A percentile compares a stretch with the other conserved stretches of the same genome.
Conservation (phyloP, 2,888 invertebrate species). For the Dynastes grantii region DNA sequence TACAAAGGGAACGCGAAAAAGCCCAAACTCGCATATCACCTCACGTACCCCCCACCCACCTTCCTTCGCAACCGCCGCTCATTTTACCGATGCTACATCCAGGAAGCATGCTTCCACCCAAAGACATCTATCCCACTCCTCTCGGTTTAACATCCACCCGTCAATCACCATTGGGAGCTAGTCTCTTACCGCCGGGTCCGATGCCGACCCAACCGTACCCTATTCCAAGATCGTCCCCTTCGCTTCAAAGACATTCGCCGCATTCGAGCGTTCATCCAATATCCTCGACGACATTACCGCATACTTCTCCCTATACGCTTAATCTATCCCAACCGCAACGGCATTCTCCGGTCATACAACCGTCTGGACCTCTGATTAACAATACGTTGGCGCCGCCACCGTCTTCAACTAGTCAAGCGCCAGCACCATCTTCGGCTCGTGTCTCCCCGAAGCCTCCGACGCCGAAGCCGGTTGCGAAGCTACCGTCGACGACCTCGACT, state of each 20-base stretch:
- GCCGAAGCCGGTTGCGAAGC: constrained; percentile 57
- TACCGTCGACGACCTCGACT: constrained; percentile 9
- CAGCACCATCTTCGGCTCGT: constrained; percentile 59
- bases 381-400: constrained; percentile 60
- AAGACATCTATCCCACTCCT: constrained; percentile 62
- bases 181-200: constrained; percentile 63
- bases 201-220: constrained; percentile 56
- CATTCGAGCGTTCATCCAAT: constrained; percentile 62
- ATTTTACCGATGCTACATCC: constrained; percentile 67
- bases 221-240: constrained; percentile 73
- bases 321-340: constrained; percentile 66
- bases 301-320: constrained; percentile 63
- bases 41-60: constrained; percentile 65
- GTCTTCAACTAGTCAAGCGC: constrained; percentile 59
- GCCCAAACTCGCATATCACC: constrained; percentile 66
- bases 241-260: constrained; percentile 73
- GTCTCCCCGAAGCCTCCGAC: constrained; percentile 65
- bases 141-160: constrained; percentile 64
- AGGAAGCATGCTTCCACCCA: constrained; percentile 65
- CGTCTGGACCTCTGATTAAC: constrained; percentile 68
- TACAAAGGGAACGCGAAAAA: constrained; percentile 71
- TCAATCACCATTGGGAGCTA: constrained; percentile 65
- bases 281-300: constrained; percentile 57
- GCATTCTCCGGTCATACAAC: constrained; percentile 68
- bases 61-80: constrained; percentile 62